Percentiles rank a stretch among this genome's conserved stretches.
Evolutionary conservation across 2,113 vertebrate genomes (phyloP).

Genomic region (Gobio gobio): DNA sequence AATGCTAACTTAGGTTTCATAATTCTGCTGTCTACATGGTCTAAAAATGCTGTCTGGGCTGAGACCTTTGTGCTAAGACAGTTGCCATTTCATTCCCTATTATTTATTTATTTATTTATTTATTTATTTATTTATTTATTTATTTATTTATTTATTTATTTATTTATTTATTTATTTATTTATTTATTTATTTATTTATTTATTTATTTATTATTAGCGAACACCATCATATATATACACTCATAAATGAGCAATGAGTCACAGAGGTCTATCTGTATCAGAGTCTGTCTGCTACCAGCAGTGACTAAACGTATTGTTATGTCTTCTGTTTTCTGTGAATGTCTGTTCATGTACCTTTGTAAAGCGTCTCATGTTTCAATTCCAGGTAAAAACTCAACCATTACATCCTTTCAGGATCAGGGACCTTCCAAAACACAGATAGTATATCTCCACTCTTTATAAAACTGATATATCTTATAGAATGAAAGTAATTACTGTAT

Average conservation of each 20-base stretch:
- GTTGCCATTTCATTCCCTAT: neutral
- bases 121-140: neutral
- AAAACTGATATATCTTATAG: too few species aligned
- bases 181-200: neutral
- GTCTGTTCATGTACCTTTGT: neutral
- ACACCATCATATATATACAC: neutral
- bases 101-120: neutral
- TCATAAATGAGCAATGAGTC: neutral
- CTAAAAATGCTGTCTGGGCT: neutral
- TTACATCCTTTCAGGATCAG: constrained; percentile 2
- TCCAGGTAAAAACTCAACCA: constrained; percentile 1
- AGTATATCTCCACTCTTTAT: neutral
- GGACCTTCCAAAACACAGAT: neutral
- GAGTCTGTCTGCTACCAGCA: neutral
- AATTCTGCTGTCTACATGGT: neutral
- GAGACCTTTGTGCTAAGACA: too few species aligned
- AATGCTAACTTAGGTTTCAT: neutral
- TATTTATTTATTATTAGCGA: neutral
- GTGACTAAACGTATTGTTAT: neutral
- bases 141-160: neutral
- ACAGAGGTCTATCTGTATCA: neutral
- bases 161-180: neutral
- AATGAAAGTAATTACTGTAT: too few species aligned
- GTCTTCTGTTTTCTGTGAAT: neutral
- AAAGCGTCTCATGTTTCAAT: neutral